Base-by-base conservation (phyloP, 2,797 vertebrate genomes). In the Gobionotothen gibberifrons region DNA sequence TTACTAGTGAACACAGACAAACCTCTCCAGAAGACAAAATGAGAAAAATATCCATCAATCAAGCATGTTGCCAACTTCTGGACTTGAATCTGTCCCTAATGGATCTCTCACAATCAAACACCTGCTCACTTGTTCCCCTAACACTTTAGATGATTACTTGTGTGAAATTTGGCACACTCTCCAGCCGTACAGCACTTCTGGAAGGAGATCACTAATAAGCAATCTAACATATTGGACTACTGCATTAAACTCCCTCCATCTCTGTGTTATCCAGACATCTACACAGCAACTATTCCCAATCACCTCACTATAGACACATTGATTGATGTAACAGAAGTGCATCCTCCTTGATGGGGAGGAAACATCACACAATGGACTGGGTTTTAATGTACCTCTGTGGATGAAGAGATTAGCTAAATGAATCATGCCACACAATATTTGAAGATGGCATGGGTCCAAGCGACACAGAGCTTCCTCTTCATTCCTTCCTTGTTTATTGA, bases 71-170 rank as follows among this genome's bases (percentile, higher is more conserved):
- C 84, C 86, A 85, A 83, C 72, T 74, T 60, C 67, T 87, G 61
- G 83, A 87, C 73, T 84, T 65, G 49, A 87, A 86, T 87, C 64
- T 74, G 57, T 86, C 86, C 84, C 82, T 76, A 66, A 84, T 81
- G 83, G 70, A 63, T 79, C 55, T 51, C 62, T 84, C 58, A 76
- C 80, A 87, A 74, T 83, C 73, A 57, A 85, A 88, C 85, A 90
- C 89, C 86, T 86, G 85, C 85, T 86, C 78, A 74, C 65, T 82
- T 85, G 75, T 79, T 85, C 70, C 81, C 71, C 2, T 2, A 79
- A 81, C 81, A 83, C 85, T 84, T 86, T 14, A 69, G 69, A 79
- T 89, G 83, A 90, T 89, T 88, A 81, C 78, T 84, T 69, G 70
- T 78, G 81, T 71, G 64, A 76, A 82, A 68, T 85, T 76, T 86